A percentile compares a stretch with the other conserved stretches of the same genome.
These are phyloP conservation scores for Albula goreensis DNA, from an alignment of 2,113 vertebrate species.

Conservation along the genomic window DNA sequence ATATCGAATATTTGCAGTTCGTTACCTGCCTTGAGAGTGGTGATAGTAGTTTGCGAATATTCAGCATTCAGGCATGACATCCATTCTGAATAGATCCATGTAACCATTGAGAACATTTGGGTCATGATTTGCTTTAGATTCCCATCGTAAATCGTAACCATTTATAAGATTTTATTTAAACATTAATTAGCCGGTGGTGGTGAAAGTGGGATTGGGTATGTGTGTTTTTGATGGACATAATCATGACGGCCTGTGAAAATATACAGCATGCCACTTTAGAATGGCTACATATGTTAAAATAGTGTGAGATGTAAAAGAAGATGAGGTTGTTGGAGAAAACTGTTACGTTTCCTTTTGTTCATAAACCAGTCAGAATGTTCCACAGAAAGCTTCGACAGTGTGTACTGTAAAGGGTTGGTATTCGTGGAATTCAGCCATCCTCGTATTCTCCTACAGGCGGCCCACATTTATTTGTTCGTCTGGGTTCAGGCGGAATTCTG, in stretches of 20 bases:
- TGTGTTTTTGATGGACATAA: not conserved
- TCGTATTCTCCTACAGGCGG: too few relatives aligned
- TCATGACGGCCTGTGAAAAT: too few relatives aligned
- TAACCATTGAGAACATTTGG: not conserved
- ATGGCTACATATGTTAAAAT: not conserved
- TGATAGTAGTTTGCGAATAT: not conserved
- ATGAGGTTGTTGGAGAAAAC: not conserved
- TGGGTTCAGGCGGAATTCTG: too few relatives aligned
- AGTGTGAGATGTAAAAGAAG: not conserved
- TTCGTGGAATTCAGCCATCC: too few relatives aligned
- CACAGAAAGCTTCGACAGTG: too few relatives aligned
- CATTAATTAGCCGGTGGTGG: not conserved
- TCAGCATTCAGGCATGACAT: not conserved
- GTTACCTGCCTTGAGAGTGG: not conserved
- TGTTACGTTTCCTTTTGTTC: too few relatives aligned
- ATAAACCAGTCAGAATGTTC: too few relatives aligned
- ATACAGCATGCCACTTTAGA: too few relatives aligned
- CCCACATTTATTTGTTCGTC: too few relatives aligned
- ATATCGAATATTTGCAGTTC: not conserved
- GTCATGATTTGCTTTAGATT: not conserved
- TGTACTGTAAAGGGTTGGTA: too few relatives aligned
- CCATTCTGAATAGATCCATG: not conserved
- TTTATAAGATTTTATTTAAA: not conserved
- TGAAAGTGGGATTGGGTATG: not conserved
- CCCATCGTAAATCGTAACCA: not conserved